Conservation (phyloP, 2,888 invertebrate species). For the Tricholauxania praeusta region DNA sequence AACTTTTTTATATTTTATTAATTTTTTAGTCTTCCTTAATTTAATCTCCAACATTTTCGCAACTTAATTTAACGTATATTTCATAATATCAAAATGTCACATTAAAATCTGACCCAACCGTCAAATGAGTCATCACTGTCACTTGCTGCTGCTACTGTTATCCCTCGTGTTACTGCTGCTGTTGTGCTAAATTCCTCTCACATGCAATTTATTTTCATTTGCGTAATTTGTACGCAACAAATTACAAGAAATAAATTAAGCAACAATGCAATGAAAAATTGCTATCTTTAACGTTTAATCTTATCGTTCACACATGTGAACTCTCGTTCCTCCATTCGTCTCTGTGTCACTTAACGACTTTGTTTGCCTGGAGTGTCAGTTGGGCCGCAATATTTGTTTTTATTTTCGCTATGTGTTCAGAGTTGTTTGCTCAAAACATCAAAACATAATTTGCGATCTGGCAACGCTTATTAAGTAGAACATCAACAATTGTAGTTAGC, state of each 20-base stretch:
- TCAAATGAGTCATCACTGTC: not conserved
- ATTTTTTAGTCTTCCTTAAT: too few relatives aligned
- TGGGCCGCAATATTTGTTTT: not conserved
- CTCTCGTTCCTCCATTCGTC: not conserved
- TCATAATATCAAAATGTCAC: not conserved
- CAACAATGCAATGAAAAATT: conserved; percentile 17
- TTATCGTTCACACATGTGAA: conserved; percentile 10
- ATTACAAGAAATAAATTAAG: conserved; percentile 33
- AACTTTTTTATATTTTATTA: too few relatives aligned
- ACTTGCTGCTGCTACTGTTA: not conserved
- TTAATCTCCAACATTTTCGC: not conserved
- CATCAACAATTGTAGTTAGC: not conserved
- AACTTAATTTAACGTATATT: too few relatives aligned
- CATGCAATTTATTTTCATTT: conserved; percentile 35
- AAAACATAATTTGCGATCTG: conserved; percentile 1
- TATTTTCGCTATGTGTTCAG: not conserved
- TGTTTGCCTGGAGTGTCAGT: not conserved
- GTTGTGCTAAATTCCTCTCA: conserved; percentile 7
- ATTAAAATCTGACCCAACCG: conserved; percentile 7
- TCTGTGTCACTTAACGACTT: not conserved
- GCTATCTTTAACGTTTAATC: conserved; percentile 14
- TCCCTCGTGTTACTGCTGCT: not conserved
- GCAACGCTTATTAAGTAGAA: conserved; percentile 4
- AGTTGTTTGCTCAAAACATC: conserved; percentile 8
- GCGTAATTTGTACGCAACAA: conserved; percentile 36